Evolutionary conservation across 2,888 invertebrate species (phyloP).

Genomic region (Agrochola litura): DNA sequence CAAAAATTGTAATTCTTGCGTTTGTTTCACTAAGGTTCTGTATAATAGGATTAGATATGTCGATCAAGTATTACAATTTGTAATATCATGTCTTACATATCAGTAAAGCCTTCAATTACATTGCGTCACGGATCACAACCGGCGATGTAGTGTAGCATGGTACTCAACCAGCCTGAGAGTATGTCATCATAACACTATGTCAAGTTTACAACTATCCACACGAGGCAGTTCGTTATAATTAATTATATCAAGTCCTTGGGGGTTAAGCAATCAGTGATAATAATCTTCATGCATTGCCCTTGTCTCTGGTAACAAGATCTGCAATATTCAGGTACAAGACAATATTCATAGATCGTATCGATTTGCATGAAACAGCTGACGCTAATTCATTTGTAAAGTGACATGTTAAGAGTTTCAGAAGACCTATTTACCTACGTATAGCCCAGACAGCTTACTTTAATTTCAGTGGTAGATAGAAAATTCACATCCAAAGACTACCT

Average conservation of each 20-base stretch:
- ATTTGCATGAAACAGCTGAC: not conserved
- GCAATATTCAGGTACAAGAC: slow-evolving; percentile 1
- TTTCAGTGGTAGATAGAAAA: not conserved
- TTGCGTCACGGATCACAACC: slow-evolving; percentile 50
- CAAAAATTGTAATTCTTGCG: not conserved
- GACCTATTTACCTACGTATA: not conserved
- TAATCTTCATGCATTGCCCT: slow-evolving; percentile 48
- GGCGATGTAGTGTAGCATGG: slow-evolving; percentile 40
- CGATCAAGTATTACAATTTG: slow-evolving; percentile 48
- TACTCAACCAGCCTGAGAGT: slow-evolving; percentile 43
- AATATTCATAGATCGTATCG: slow-evolving; percentile 12
- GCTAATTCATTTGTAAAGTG: not conserved
- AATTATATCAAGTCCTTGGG: slow-evolving; percentile 56
- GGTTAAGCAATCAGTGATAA: slow-evolving; percentile 45
- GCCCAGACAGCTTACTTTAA: not conserved
- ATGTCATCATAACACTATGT: slow-evolving; percentile 58
- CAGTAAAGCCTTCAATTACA: slow-evolving; percentile 38
- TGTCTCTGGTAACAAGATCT: slow-evolving; percentile 18
- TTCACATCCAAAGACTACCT: not conserved
- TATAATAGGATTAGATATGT: slow-evolving; percentile 52
- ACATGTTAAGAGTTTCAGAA: not conserved
- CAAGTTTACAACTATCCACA: slow-evolving; percentile 62
- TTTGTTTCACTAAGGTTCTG: not conserved
- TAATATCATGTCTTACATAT: slow-evolving; percentile 52
- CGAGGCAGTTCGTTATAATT: slow-evolving; percentile 59